Evolutionary conservation across 2,888 invertebrate genomes (phyloP).

Genomic region (Disparrhopalites patrizii): DNA sequence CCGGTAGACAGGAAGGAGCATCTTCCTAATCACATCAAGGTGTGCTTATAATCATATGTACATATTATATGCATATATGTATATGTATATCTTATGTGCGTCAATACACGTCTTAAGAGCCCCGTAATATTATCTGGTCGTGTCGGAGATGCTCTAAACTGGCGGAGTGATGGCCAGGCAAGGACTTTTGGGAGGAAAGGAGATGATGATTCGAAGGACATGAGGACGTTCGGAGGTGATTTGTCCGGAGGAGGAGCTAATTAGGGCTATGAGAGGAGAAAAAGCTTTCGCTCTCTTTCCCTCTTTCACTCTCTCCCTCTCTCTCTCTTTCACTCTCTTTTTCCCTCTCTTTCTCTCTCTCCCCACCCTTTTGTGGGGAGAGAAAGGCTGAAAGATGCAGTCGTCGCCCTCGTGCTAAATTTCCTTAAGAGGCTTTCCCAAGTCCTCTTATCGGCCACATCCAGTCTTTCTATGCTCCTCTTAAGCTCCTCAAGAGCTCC

Average conservation of each 20-base stretch:
- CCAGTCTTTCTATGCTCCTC: conserved; percentile 13
- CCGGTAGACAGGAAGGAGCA: no score
- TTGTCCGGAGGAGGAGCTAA: conserved; percentile 23
- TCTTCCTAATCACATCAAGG: no score
- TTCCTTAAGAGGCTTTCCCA: conserved; percentile 26
- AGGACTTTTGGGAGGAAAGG: not conserved
- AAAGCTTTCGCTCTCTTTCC: conserved; percentile 23
- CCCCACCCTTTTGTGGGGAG: conserved; percentile 25
- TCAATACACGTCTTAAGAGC: no score
- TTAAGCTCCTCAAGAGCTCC: conserved; percentile 18
- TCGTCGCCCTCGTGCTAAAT: conserved; percentile 19
- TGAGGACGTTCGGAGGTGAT: conserved; percentile 13
- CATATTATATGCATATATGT: no score
- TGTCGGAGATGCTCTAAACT: no score
- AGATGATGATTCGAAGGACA: not conserved
- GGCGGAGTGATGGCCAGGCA: not conserved
- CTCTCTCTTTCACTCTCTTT: no score
- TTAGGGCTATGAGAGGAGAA: conserved; percentile 23
- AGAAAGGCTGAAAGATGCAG: conserved; percentile 12
- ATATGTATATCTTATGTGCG: no score
- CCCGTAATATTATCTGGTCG: no score
- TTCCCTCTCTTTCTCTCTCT: no score
- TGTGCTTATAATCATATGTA: no score
- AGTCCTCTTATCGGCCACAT: conserved; percentile 25
- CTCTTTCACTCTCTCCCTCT: no score